phyloP scores from a whole-genome alignment of 1,140 invertebrate genomes.

The Metopolophium dirhodum region DNA sequence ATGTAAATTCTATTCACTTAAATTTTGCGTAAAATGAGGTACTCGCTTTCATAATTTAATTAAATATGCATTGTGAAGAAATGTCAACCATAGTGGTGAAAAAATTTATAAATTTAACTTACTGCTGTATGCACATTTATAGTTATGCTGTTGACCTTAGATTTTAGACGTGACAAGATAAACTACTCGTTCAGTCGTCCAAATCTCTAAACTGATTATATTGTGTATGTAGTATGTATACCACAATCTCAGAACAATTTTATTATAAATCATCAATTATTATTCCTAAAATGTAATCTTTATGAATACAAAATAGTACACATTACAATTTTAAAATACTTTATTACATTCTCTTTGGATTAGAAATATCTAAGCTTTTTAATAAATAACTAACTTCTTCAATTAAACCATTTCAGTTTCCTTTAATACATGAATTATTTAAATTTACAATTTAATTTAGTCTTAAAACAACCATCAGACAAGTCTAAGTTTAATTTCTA shows the following conservation, averaged over 20 bases:
- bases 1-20: not conserved
- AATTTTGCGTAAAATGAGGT: not conserved
- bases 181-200: not conserved
- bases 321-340: not conserved
- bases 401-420: not conserved
- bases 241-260: not conserved
- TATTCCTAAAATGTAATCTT: not conserved
- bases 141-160: not conserved
- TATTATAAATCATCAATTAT: not conserved
- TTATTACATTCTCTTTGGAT: not conserved
- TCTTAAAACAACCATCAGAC: not conserved
- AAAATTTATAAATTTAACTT: not conserved
- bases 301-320: not conserved
- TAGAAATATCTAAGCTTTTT: fast-evolving
- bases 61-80: not conserved
- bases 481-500: not conserved
- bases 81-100: not conserved
- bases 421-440: not conserved
- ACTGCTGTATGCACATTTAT: not conserved
- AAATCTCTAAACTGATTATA: not conserved
- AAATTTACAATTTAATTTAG: not conserved
- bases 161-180: not conserved
- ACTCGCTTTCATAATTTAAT: not conserved
- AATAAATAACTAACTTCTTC: not conserved
- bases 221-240: not conserved